These are phyloP conservation scores for Polyergus mexicanus DNA, from an alignment of 1,140 invertebrate species.

Conservation along the genomic window DNA sequence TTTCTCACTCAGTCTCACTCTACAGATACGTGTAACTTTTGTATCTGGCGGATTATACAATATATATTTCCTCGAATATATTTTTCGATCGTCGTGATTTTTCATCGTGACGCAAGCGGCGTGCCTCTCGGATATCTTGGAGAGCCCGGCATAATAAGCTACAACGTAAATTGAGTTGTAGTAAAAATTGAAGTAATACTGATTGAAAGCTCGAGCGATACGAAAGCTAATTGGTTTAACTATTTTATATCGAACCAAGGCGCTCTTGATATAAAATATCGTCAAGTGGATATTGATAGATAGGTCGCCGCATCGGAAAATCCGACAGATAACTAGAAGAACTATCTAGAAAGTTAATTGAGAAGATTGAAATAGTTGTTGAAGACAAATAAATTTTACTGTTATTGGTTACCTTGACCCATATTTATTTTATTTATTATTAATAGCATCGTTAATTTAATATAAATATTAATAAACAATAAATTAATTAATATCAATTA, in stretches of 20 bases:
- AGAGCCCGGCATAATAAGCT: neutral
- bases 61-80: conserved; percentile 39
- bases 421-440: neutral
- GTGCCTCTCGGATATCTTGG: conserved; percentile 15
- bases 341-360: conserved; percentile 13
- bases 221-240: conserved; percentile 39
- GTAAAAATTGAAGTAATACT: conserved; percentile 50
- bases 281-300: conserved; percentile 37
- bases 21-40: conserved; percentile 5
- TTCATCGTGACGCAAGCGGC: conserved; percentile 7
- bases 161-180: conserved; percentile 26
- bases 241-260: conserved; percentile 29
- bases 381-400: neutral
- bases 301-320: conserved; percentile 29
- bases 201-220: conserved; percentile 47
- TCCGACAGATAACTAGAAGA: conserved; percentile 10
- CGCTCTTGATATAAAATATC: conserved; percentile 36
- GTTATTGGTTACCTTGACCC: neutral
- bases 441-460: neutral
- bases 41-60: conserved; percentile 1
- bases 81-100: conserved; percentile 52
- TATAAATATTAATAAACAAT: too few relatives aligned
- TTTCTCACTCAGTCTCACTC: neutral
- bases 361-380: neutral
- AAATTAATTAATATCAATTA: too few relatives aligned